Base-by-base conservation (phyloP, 2,113 vertebrate species). In the Sturnus vulgaris region DNA sequence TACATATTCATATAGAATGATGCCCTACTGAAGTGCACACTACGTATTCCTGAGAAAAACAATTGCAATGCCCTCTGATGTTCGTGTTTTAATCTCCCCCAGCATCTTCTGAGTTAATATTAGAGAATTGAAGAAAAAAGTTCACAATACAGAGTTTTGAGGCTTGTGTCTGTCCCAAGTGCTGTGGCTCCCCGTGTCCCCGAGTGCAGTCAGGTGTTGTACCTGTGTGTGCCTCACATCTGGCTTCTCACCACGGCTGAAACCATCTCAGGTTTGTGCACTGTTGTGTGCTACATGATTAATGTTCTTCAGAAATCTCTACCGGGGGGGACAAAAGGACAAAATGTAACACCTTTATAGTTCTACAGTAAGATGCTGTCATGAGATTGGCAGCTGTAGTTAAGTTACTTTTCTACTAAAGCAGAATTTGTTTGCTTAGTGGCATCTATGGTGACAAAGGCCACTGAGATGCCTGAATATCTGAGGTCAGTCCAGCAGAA, bases 321-420 rank as follows among this genome's bases (percentile, higher is more conserved):
- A 20, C 37, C 12, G 4, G 57, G 69, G 69, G 57, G 49, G 78
- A 59, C 84, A 77, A 55, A 87, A 95, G 90, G 40, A 56, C 76
- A 53, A 53, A 66, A 49, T 14, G 3, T 64, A 95, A 90, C 88
- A 27, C 44, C 21, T 94, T 82, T 56, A 9, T 73, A 33, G 37
- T 84, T 53, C n/a, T 53, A 4, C 64, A 40, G 47, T 60, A 66
- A 82, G 68, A 66, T 61, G 49, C 59, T 85, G 66, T 80, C 40
- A 37, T 76, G 60, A 60, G 23, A 4, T 49, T 83, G 61, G 69
- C 65, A 90, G 61, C 65, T 65, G 37, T 81, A 37, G 49, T 83
- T 92, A 93, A 88, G 94, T 96, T 93, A 90, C 60, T 95, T 81
- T 95, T 94, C 82, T 93, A 86, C 92, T 78, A 86, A 68, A 0